Evolutionary conservation across 2,888 invertebrate species (phyloP).

Genomic region (Melanostoma mellinum): DNA sequence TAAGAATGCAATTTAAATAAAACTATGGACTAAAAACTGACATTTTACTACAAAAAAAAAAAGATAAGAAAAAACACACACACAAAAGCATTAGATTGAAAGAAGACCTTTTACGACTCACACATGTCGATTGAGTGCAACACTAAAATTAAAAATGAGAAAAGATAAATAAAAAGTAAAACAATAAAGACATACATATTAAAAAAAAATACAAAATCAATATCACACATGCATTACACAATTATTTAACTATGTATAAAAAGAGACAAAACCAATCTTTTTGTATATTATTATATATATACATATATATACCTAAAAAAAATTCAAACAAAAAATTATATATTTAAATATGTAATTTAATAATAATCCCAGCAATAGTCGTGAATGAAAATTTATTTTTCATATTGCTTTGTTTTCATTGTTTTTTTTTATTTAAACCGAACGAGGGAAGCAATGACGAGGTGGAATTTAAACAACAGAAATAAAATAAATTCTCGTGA

Average conservation of each 20-base stretch:
- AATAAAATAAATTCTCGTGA: slow-evolving; percentile 74
- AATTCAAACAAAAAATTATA: slow-evolving; percentile 49
- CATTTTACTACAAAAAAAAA: slow-evolving; percentile 64
- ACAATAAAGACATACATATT: slow-evolving; percentile 72
- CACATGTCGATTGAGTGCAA: slow-evolving; percentile 38
- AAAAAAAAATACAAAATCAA: slow-evolving; percentile 72
- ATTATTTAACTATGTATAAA: slow-evolving; percentile 64
- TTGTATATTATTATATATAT: slow-evolving; percentile 67
- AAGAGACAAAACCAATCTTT: slow-evolving; percentile 49
- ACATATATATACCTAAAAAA: slow-evolving; percentile 69
- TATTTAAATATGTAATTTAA: slow-evolving; percentile 72
- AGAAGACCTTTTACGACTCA: slow-evolving; percentile 22
- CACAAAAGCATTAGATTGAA: slow-evolving; percentile 3
- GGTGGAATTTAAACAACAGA: slow-evolving; percentile 53
- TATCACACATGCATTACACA: slow-evolving; percentile 73
- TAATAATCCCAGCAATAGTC: slow-evolving; percentile 75
- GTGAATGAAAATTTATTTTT: slow-evolving; percentile 75
- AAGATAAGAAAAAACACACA: slow-evolving; percentile 25
- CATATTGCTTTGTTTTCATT: slow-evolving; percentile 9
- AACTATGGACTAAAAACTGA: slow-evolving; percentile 55
- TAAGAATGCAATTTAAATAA: slow-evolving; percentile 33
- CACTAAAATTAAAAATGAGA: slow-evolving; percentile 11
- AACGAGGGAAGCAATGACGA: slow-evolving; percentile 48
- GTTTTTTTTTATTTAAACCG: slow-evolving; percentile 19
- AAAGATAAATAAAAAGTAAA: slow-evolving; percentile 25